phyloP scores from a whole-genome alignment of 2,888 invertebrate species.

The Sericinus montela region DNA sequence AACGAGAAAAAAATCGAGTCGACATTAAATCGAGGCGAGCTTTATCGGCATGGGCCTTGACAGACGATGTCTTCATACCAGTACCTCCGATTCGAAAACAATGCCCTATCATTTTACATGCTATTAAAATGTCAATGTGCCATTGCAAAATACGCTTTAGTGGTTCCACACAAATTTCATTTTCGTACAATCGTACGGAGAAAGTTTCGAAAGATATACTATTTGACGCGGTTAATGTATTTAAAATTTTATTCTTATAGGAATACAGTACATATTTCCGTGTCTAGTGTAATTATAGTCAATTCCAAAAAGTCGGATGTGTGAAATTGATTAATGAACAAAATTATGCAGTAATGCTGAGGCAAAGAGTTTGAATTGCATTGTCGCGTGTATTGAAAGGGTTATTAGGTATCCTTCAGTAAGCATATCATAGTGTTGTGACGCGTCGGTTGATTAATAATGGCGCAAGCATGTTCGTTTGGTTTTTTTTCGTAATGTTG shows the following conservation, averaged over 20 bases:
- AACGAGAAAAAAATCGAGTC: conserved; percentile 25
- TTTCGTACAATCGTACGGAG: neutral
- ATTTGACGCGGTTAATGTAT: conserved; percentile 19
- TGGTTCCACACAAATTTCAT: neutral
- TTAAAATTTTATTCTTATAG: conserved; percentile 27
- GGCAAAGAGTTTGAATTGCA: conserved; percentile 17
- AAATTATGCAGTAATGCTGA: conserved; percentile 15
- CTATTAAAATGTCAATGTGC: conserved; percentile 43
- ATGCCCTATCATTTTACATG: conserved; percentile 61
- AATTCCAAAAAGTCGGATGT: conserved; percentile 12
- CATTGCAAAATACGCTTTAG: conserved; percentile 1
- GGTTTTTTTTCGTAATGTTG: conserved; percentile 55
- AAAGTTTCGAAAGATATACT: conserved; percentile 1
- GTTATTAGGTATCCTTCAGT: conserved; percentile 71
- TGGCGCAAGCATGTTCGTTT: conserved; percentile 65
- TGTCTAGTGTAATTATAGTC: neutral
- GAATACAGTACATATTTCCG: conserved; percentile 2
- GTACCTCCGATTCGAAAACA: conserved; percentile 68
- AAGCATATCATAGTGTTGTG: conserved; percentile 75
- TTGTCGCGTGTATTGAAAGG: conserved; percentile 26
- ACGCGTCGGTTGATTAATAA: conserved; percentile 76
- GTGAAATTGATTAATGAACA: neutral
- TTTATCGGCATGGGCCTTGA: conserved; percentile 49
- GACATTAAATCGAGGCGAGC: conserved; percentile 49
- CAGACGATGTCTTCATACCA: conserved; percentile 72